Percentiles rank a stretch among this genome's conserved stretches.
Evolutionary conservation across 1,140 invertebrate species (phyloP).

Genomic region (Euura saliciscinereae): DNA sequence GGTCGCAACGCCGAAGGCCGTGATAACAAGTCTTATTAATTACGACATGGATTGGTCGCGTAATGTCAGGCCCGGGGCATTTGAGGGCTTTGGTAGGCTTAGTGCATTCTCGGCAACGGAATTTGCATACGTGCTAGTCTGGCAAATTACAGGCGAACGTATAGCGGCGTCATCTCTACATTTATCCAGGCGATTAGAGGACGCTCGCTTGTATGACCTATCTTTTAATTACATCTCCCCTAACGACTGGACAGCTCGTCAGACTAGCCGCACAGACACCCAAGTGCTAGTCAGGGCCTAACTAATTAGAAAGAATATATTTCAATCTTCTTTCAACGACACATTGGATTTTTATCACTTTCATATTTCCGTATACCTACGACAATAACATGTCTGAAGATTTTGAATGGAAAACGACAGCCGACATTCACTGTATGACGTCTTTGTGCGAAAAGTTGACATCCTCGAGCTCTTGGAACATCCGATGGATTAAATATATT

Average conservation of each 20-base stretch:
- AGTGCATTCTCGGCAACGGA: neutral
- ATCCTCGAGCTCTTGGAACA: neutral
- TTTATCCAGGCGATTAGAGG: neutral
- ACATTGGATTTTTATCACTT: too few relatives aligned
- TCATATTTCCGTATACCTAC: too few relatives aligned
- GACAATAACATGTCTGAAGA: too few relatives aligned
- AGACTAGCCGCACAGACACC: neutral
- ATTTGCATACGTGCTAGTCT: conserved; percentile 1
- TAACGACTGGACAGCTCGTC: neutral
- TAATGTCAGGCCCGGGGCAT: neutral
- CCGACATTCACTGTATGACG: neutral
- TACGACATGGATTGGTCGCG: conserved; percentile 4
- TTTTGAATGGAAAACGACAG: neutral
- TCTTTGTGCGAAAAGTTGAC: neutral
- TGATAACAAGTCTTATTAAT: conserved; percentile 7
- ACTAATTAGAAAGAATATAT: neutral
- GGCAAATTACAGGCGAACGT: conserved; percentile 3
- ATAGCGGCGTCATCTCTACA: neutral
- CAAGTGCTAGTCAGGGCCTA: neutral
- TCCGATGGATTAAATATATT: neutral
- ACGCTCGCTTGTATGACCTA: neutral
- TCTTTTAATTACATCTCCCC: conserved; percentile 7
- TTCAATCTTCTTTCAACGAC: too few relatives aligned
- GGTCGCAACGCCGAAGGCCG: neutral
- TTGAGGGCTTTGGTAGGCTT: conserved; percentile 2